Evolutionary conservation across 2,888 invertebrate species (phyloP), one percentile per base, ranked within the genome.

Genomic region (Globia sparganii): DNA sequence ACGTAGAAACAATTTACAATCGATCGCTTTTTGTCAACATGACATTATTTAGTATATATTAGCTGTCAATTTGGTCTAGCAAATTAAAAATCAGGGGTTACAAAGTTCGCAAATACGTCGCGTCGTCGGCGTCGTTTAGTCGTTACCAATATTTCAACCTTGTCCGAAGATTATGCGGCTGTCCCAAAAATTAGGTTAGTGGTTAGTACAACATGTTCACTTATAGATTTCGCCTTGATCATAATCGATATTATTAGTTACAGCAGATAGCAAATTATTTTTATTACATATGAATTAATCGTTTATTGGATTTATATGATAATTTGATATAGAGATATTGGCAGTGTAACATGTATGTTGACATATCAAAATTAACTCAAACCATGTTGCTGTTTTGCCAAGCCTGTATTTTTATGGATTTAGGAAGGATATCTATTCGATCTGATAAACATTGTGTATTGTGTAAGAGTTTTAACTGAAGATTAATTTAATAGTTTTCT

Each of bases 121-220:
- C 21, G 21, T 11, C 21, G 0, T 21, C n/a, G n/a, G n/a, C n/a
- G n/a, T n/a, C n/a, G 1, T 64, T 58, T 28, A 49, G 18, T 15
- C 5, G 15, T 58, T 37, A n/a, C 46, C 9, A 71, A 58, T 31
- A 71, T 18, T 58, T 62, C 15, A 65, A 66, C 88, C 81, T 84
- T 78, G 84, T 25, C 8, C 11, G 28, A 37, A 58, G 46, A 83
- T 79, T 78, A 77, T 15, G 49, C 9, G 46, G 56, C 72, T 72
- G 67, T 64, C 62, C 79, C 59, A 81, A 89, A 87, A 89, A 90
- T 89, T 86, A 70, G 86, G 83, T 88, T 87, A 88, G 83, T 83
- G 83, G 85, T 88, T 87, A 87, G 79, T 81, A 65, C 58, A 67
- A 77, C 77, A 77, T 78, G 76, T 77, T 81, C 64, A 80, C 28